Evolutionary conservation across 1,140 invertebrate species (phyloP).

Genomic region (Octopus bimaculoides): DNA sequence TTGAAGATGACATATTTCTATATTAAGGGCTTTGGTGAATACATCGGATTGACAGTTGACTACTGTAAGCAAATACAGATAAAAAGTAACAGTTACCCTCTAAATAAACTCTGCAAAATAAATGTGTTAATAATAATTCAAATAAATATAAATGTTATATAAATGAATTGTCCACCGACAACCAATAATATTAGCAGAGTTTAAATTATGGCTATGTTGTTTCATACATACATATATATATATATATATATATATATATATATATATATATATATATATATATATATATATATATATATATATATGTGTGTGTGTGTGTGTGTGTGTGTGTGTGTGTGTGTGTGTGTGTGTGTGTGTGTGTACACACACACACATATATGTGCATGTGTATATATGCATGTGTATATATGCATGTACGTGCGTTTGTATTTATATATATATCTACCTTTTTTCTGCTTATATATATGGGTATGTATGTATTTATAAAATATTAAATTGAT

Average conservation of each 20-base stretch:
- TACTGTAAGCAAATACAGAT: no score
- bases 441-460: no score
- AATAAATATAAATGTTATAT: no score
- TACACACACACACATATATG: neutral
- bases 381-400: neutral
- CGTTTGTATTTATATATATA: neutral
- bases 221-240: neutral
- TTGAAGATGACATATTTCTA: no score
- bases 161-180: no score
- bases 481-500: neutral
- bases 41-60: no score
- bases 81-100: no score
- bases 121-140: no score
- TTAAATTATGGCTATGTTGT: no score
- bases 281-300: conserved; percentile 12
- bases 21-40: no score
- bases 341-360: neutral
- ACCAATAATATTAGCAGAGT: no score
- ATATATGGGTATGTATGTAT: neutral
- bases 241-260: conserved; percentile 3
- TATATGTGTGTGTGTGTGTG: neutral
- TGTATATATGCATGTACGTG: neutral
- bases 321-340: neutral
- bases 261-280: neutral
- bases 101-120: no score